These are phyloP conservation scores for Anolis sagrei DNA, from an alignment of 2,113 vertebrate species.

Conservation along the genomic window DNA sequence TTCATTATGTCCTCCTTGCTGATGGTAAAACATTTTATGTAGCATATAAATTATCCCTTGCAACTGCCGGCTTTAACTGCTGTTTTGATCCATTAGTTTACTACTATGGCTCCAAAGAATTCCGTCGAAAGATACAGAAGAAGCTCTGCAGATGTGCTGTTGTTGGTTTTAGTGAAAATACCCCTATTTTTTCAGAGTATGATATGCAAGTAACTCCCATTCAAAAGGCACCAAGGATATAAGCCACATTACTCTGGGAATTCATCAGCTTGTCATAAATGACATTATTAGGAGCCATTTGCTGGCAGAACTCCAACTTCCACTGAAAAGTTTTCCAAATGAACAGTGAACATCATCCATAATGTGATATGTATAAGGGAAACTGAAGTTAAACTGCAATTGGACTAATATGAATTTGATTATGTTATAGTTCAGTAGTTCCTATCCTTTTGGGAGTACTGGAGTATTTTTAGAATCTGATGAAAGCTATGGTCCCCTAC, in stretches of 20 bases:
- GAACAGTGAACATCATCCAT: background rate
- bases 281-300: conserved; percentile 9
- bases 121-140: conserved; percentile 54
- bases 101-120: conserved; percentile 65
- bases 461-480: too few species aligned
- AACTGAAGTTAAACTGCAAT: background rate
- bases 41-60: conserved; percentile 58
- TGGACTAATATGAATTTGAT: background rate
- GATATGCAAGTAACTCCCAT: conserved; percentile 48
- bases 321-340: background rate
- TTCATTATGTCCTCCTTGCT: conserved; percentile 22
- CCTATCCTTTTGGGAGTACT: too few species aligned
- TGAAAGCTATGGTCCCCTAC: too few species aligned
- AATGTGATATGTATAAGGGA: background rate
- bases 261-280: background rate
- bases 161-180: conserved; percentile 38
- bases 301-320: conserved; percentile 15
- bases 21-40: conserved; percentile 40
- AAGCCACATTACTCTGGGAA: conserved; percentile 32
- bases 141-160: conserved; percentile 53
- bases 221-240: conserved; percentile 20
- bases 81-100: conserved; percentile 69
- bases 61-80: conserved; percentile 51
- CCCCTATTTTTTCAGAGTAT: conserved; percentile 35
- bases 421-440: background rate